Evolutionary conservation across 2,797 vertebrate species (phyloP).

Genomic region (Lemur catta): DNA sequence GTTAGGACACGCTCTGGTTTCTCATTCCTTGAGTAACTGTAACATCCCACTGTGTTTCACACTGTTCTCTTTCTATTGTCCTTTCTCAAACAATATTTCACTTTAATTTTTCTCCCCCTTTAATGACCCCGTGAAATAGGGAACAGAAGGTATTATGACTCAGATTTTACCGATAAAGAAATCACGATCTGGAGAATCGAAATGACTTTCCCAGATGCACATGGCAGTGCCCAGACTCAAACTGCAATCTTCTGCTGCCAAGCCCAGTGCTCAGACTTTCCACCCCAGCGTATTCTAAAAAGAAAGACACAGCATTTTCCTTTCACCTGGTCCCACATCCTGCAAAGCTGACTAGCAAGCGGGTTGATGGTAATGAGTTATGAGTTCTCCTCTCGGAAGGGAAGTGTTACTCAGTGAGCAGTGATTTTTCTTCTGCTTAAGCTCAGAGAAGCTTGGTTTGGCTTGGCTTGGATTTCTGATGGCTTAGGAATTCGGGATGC

Average conservation of each 20-base stretch:
- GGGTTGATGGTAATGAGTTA: background rate
- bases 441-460: background rate
- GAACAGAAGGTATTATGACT: background rate
- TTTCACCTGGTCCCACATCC: background rate
- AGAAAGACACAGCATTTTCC: constrained; percentile 42
- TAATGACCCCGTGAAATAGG: background rate
- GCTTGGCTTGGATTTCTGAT: background rate
- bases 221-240: background rate
- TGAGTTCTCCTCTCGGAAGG: constrained; percentile 9
- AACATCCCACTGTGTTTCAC: background rate
- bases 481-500: background rate
- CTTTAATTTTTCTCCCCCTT: background rate
- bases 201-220: background rate
- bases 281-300: background rate
- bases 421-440: background rate
- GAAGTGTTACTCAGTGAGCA: background rate
- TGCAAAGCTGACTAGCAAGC: background rate
- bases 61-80: background rate
- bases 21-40: background rate
- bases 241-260: background rate
- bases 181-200: background rate
- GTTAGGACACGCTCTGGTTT: background rate
- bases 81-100: background rate
- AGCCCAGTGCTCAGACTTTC: constrained; percentile 46
- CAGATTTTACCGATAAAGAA: background rate